These are phyloP conservation scores for Melanotaenia duboulayi DNA, from an alignment of 2,113 vertebrate species.

Conservation along the genomic window DNA sequence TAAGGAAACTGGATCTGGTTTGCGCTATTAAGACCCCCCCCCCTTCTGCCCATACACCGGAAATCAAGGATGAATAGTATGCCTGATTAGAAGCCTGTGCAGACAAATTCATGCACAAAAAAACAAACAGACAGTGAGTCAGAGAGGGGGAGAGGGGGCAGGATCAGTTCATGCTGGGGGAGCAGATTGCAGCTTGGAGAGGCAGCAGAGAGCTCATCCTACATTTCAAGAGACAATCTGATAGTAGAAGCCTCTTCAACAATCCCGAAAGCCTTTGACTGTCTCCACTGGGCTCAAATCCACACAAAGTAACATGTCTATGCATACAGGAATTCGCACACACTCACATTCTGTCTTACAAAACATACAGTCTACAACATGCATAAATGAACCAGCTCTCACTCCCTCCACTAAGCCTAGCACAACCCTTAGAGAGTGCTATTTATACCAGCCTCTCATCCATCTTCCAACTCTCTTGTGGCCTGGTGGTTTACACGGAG, in stretches of 20 bases:
- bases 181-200: slow-evolving; percentile 80
- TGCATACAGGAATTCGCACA: slow-evolving; percentile 19
- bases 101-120: slow-evolving; percentile 38
- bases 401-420: slow-evolving; percentile 26
- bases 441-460: slow-evolving; percentile 77
- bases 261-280: slow-evolving; percentile 39
- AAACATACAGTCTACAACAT: slow-evolving; percentile 21
- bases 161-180: slow-evolving; percentile 70
- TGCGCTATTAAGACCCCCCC: slow-evolving; percentile 37
- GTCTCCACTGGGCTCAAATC: slow-evolving; percentile 33
- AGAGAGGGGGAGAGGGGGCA: neutral
- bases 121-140: slow-evolving; percentile 23
- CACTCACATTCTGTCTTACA: slow-evolving; percentile 9
- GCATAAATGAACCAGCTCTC: slow-evolving; percentile 21
- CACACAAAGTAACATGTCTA: slow-evolving; percentile 21
- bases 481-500: slow-evolving; percentile 65
- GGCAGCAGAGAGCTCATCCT: slow-evolving; percentile 59
- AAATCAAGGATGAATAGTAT: slow-evolving; percentile 50
- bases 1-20: slow-evolving; percentile 66
- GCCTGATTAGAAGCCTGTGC: slow-evolving; percentile 50
- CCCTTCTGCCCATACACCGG: slow-evolving; percentile 45
- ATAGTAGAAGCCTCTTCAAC: slow-evolving; percentile 60
- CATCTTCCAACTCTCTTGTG: slow-evolving; percentile 71
- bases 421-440: slow-evolving; percentile 68
- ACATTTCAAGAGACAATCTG: slow-evolving; percentile 49